A percentile compares a stretch with the other conserved stretches of the same genome.
Conservation (phyloP, 2,888 invertebrate genomes). For the Corythucha ciliata region DNA sequence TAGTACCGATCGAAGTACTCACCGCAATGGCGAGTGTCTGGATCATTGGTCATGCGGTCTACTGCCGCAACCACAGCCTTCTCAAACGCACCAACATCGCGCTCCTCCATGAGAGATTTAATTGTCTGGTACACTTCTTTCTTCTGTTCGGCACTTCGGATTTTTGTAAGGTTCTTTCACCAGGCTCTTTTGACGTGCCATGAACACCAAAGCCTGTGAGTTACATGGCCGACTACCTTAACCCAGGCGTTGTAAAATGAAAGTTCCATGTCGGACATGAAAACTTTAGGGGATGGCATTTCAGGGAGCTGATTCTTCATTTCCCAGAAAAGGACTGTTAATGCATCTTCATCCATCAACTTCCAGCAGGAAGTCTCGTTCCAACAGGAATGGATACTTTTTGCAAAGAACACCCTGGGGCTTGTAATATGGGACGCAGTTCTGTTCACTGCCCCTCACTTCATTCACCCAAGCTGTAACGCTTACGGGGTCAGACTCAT, state of each 20-base stretch:
- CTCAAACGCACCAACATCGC: constrained; percentile 5
- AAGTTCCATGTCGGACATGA: constrained; percentile 34
- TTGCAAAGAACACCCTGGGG: not conserved
- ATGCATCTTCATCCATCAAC: not conserved
- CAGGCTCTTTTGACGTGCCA: constrained; percentile 33
- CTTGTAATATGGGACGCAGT: constrained; percentile 7
- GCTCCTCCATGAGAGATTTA: constrained; percentile 8
- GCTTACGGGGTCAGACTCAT: constrained; percentile 30
- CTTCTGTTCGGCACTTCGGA: constrained; percentile 25
- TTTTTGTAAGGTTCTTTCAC: constrained; percentile 32
- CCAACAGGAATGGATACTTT: not conserved
- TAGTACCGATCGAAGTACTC: constrained; percentile 30
- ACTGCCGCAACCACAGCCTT: not conserved
- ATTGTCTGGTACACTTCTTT: constrained; percentile 1
- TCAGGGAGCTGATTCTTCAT: not conserved
- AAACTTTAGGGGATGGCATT: constrained; percentile 13
- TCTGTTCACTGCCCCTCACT: constrained; percentile 6
- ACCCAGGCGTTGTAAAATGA: constrained; percentile 33
- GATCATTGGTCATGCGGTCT: constrained; percentile 25
- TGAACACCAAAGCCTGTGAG: no score
- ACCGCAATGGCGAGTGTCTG: constrained; percentile 29
- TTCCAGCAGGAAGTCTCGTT: constrained; percentile 4
- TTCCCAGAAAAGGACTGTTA: not conserved
- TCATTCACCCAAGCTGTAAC: constrained; percentile 33
- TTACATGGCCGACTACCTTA: constrained; percentile 28